Conservation (phyloP, 2,888 invertebrate genomes). For the Microplitis deprimator region DNA sequence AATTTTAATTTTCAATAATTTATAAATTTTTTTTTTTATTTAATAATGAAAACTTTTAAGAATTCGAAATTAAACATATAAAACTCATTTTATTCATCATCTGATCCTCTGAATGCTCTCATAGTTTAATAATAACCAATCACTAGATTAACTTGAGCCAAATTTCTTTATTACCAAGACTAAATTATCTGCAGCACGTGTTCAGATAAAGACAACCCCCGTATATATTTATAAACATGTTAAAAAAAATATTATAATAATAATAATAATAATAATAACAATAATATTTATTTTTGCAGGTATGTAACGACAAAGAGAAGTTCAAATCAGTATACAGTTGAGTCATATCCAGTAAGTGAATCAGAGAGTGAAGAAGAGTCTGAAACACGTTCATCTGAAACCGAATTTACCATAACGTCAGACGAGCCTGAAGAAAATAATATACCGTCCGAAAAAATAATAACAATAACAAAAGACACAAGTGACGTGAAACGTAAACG, state of each 20-base stretch:
- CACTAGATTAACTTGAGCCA: not conserved
- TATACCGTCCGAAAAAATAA: conserved; percentile 50
- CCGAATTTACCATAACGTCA: conserved; percentile 57
- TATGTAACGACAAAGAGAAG: conserved; percentile 63
- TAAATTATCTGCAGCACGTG: not conserved
- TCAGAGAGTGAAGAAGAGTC: conserved; percentile 73
- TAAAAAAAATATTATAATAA: not conserved
- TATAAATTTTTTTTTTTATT: too few species aligned
- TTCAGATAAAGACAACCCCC: not conserved
- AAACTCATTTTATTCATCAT: not conserved
- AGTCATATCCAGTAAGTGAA: conserved; percentile 70
- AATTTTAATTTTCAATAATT: too few species aligned
- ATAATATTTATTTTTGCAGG: conserved; percentile 50
- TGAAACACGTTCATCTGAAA: conserved; percentile 63
- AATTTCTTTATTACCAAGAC: not conserved
- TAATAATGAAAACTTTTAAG: too few species aligned
- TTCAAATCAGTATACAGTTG: conserved; percentile 60
- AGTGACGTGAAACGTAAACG: conserved; percentile 59
- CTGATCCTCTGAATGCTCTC: not conserved
- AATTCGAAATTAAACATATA: too few species aligned
- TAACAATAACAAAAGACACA: conserved; percentile 46
- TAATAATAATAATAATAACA: conserved; percentile 11
- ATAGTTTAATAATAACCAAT: conserved; percentile 7
- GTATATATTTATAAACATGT: conserved; percentile 3
- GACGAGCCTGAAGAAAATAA: conserved; percentile 55